phyloP scores from a whole-genome alignment of 37 sponge, comb jelly and placozoan species.

The Lycopodina hypogea region DNA sequence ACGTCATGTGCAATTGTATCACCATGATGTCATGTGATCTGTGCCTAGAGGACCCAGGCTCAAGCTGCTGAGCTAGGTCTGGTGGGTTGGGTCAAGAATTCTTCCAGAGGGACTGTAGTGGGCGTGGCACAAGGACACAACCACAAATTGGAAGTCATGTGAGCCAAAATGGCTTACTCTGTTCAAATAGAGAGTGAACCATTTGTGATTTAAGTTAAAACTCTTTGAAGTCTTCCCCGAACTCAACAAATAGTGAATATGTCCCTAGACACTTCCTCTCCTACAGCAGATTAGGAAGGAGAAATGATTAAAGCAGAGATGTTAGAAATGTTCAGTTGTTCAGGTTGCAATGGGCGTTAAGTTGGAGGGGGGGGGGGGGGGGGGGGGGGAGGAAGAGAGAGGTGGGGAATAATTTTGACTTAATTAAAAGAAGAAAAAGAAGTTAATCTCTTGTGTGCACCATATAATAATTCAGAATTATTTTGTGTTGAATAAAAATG shows the following conservation, averaged over 20 bases:
- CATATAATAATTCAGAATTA: too few species aligned
- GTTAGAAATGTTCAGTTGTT: background rate
- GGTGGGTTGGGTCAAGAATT: conserved; percentile 70
- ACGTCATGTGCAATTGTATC: too few species aligned
- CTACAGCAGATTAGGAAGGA: background rate
- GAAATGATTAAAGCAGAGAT: background rate
- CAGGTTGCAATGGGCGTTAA: background rate
- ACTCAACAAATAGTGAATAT: too few species aligned
- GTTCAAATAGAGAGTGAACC: too few species aligned
- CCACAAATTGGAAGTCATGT: conserved; percentile 44
- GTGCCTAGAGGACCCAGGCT: conserved; percentile 38
- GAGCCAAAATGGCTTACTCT: too few species aligned
- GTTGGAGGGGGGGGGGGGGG: background rate
- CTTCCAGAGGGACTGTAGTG: conserved; percentile 56
- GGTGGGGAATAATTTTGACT: background rate
- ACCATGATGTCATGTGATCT: too few species aligned
- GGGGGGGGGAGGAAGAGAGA: background rate
- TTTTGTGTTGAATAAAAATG: too few species aligned
- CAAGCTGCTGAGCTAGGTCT: conserved; percentile 19
- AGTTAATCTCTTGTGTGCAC: too few species aligned
- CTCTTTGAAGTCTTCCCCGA: too few species aligned
- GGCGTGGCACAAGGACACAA: conserved; percentile 63
- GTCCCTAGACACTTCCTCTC: too few species aligned
- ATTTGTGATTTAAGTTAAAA: too few species aligned
- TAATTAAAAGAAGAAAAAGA: background rate